These are phyloP conservation scores for Achlya flavicornis DNA, from an alignment of 2,888 invertebrate genomes.

Conservation along the genomic window DNA sequence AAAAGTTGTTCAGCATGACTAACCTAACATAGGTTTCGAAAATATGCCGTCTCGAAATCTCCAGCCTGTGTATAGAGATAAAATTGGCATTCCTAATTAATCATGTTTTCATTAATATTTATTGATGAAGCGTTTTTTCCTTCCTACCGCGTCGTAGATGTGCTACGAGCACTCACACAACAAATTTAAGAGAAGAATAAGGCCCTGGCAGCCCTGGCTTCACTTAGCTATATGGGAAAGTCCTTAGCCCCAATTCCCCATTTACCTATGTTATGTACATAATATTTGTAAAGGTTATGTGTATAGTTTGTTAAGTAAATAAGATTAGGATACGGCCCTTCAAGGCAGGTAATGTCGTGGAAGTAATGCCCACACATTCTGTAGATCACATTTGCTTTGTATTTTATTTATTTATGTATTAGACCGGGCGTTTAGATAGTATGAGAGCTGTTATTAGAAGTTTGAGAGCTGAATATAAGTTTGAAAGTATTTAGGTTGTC, in stretches of 20 bases:
- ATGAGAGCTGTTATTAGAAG: not conserved
- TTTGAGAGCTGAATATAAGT: no score
- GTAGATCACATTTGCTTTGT: slow-evolving; percentile 19
- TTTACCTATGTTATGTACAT: slow-evolving; percentile 14
- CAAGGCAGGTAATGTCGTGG: slow-evolving; percentile 42
- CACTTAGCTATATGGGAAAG: slow-evolving; percentile 9
- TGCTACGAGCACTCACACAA: not conserved
- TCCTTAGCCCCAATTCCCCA: slow-evolving; percentile 16
- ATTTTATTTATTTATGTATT: not conserved
- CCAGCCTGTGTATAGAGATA: no score
- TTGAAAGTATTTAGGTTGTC: no score
- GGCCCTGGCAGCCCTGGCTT: slow-evolving; percentile 23
- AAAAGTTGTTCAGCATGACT: no score
- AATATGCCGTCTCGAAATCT: no score
- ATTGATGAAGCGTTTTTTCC: not conserved
- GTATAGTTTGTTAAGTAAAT: slow-evolving; percentile 28
- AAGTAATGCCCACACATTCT: slow-evolving; percentile 38
- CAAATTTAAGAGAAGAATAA: slow-evolving; percentile 17
- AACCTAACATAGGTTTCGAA: no score
- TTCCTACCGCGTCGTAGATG: not conserved
- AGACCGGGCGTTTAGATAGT: not conserved
- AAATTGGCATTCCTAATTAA: no score
- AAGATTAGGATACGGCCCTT: slow-evolving; percentile 38
- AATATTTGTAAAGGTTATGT: slow-evolving; percentile 29
- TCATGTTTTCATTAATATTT: no score